phyloP scores from a whole-genome alignment of 2,888 invertebrate genomes.

The Siphlonurus alternatus region DNA sequence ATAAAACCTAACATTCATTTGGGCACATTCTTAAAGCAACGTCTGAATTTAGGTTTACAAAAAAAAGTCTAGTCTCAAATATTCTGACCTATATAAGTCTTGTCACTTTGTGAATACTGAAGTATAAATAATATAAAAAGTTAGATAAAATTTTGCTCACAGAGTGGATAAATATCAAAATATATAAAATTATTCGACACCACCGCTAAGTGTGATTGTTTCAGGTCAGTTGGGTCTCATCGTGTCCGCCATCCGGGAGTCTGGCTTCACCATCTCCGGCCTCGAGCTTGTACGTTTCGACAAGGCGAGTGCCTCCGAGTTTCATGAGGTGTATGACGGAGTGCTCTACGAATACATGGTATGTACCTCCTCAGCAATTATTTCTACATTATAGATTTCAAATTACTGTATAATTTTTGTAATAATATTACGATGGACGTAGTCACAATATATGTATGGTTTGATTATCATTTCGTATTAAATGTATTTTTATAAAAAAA shows the following conservation, averaged over 20 bases:
- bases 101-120: too few species aligned
- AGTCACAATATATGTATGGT: slow-evolving; percentile 15
- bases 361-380: slow-evolving; percentile 14
- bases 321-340: slow-evolving; percentile 84
- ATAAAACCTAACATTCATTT: slow-evolving; percentile 4
- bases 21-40: too few species aligned
- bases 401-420: slow-evolving; percentile 4
- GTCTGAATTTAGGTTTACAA: too few species aligned
- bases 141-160: too few species aligned
- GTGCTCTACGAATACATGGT: slow-evolving; percentile 63
- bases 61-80: too few species aligned
- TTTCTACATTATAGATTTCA: neutral
- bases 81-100: too few species aligned
- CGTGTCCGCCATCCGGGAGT: slow-evolving; percentile 52
- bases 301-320: slow-evolving; percentile 72
- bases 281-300: slow-evolving; percentile 65
- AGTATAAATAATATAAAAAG: too few species aligned
- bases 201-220: neutral
- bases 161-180: too few species aligned
- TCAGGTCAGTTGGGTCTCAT: slow-evolving; percentile 41
- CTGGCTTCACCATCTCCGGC: slow-evolving; percentile 60
- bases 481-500: too few species aligned
- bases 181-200: neutral
- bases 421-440: neutral
- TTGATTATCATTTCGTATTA: too few species aligned